Evolutionary conservation across 2,797 vertebrate genomes (phyloP).

Genomic region (Dermochelys coriacea): DNA sequence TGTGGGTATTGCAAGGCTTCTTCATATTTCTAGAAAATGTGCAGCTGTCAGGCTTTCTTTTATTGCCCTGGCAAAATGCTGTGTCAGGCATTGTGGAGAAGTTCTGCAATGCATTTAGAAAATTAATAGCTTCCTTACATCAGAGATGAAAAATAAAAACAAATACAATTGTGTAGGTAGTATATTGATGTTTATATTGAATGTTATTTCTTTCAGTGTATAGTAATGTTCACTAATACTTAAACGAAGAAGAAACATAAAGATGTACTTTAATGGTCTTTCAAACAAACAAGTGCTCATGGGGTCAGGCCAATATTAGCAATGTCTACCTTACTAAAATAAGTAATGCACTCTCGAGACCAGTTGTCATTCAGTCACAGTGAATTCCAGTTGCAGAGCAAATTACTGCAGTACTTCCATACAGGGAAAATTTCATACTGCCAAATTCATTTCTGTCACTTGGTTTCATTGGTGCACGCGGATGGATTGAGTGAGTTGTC

Average conservation of each 20-base stretch:
- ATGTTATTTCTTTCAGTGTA: constrained; percentile 27
- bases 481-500: background rate
- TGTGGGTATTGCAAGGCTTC: constrained; percentile 81
- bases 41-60: constrained; percentile 83
- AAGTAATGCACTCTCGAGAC: background rate
- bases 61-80: constrained; percentile 79
- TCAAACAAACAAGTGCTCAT: background rate
- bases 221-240: background rate
- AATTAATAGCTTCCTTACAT: constrained; percentile 70
- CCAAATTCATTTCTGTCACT: background rate
- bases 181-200: constrained; percentile 38
- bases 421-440: background rate
- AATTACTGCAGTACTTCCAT: background rate
- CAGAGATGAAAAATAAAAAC: constrained; percentile 60
- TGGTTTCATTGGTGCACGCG: background rate
- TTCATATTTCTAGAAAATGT: constrained; percentile 82
- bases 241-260: constrained; percentile 4
- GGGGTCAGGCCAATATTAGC: background rate
- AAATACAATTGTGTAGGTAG: constrained; percentile 33
- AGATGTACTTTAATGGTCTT: constrained; percentile 29
- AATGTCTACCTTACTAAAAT: background rate
- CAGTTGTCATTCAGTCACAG: constrained; percentile 8
- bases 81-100: constrained; percentile 79
- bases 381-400: background rate
- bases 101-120: constrained; percentile 59